Percentiles rank a stretch among this genome's conserved stretches.
Conservation (phyloP, 2,113 vertebrate genomes). For the Neoarius graeffei region DNA sequence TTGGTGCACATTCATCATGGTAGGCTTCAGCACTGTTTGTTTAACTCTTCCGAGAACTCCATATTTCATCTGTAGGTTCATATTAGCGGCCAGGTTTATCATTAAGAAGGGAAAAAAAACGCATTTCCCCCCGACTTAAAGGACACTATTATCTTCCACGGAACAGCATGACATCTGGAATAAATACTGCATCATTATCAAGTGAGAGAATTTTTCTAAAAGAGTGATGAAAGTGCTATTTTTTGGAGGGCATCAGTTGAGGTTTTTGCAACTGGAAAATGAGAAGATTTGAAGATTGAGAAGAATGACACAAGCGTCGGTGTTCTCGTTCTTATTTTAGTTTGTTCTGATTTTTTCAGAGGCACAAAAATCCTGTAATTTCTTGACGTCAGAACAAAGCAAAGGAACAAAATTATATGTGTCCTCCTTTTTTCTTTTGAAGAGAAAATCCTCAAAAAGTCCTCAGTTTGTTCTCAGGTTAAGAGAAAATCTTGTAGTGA, state of each 20-base stretch:
- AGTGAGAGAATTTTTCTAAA: background rate
- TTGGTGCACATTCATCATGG: conserved; percentile 56
- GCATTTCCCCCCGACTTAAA: conserved; percentile 37
- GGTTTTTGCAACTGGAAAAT: background rate
- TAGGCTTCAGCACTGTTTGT: conserved; percentile 54
- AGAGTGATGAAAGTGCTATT: background rate
- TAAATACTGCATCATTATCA: background rate
- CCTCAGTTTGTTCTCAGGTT: conserved; percentile 23
- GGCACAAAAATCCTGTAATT: background rate
- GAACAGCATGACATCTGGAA: background rate
- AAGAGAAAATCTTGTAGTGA: conserved; percentile 3
- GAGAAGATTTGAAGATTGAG: background rate
- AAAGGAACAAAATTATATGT: background rate
- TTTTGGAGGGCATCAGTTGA: background rate
- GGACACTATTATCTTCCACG: conserved; percentile 25
- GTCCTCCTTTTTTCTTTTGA: background rate
- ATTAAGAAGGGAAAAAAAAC: conserved; percentile 34
- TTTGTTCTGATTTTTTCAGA: background rate
- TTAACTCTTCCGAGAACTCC: conserved; percentile 57
- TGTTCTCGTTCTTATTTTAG: background rate
- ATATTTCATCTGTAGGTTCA: conserved; percentile 54
- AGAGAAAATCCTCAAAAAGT: background rate
- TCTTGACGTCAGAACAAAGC: background rate
- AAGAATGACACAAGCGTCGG: background rate
- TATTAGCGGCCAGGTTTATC: conserved; percentile 50